These are phyloP conservation scores for Acanthurus lineatus DNA, from an alignment of 2,797 vertebrate genomes.

Conservation along the genomic window DNA sequence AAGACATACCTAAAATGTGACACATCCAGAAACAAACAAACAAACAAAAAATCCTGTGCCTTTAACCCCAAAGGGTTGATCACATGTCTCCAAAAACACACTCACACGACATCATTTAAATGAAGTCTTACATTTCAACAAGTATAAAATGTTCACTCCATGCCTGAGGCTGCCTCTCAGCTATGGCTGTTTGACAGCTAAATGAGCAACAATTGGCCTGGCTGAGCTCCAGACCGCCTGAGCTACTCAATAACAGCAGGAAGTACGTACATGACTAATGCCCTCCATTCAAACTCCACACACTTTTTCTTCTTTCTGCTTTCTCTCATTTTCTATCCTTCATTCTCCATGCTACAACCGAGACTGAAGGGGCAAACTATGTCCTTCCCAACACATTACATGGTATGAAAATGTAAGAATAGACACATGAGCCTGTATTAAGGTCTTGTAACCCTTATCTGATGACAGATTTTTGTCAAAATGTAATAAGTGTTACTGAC, in stretches of 20 bases:
- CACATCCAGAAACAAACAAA: background rate
- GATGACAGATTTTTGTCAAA: constrained; percentile 8
- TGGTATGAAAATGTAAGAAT: background rate
- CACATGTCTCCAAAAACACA: constrained; percentile 19
- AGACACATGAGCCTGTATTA: background rate
- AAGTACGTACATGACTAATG: constrained; percentile 75
- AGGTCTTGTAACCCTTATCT: background rate
- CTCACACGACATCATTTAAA: constrained; percentile 33
- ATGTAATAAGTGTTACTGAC: background rate
- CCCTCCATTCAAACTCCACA: constrained; percentile 45
- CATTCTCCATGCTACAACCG: background rate
- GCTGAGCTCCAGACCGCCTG: constrained; percentile 53
- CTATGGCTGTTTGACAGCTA: constrained; percentile 67
- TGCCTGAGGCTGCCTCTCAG: constrained; percentile 42
- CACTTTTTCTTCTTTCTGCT: constrained; percentile 26
- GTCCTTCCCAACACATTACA: constrained; percentile 1
- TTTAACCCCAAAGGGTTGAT: constrained; percentile 28
- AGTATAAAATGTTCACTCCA: constrained; percentile 30
- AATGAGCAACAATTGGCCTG: constrained; percentile 73
- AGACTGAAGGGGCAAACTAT: background rate
- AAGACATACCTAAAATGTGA: constrained; percentile 16
- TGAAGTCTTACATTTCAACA: constrained; percentile 35
- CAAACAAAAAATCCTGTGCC: constrained; percentile 6
- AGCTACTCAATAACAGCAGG: constrained; percentile 71
- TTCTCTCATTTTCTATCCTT: constrained; percentile 31